Evolutionary conservation across 2,113 vertebrate genomes (phyloP).

Genomic region (Epinephelus moara): DNA sequence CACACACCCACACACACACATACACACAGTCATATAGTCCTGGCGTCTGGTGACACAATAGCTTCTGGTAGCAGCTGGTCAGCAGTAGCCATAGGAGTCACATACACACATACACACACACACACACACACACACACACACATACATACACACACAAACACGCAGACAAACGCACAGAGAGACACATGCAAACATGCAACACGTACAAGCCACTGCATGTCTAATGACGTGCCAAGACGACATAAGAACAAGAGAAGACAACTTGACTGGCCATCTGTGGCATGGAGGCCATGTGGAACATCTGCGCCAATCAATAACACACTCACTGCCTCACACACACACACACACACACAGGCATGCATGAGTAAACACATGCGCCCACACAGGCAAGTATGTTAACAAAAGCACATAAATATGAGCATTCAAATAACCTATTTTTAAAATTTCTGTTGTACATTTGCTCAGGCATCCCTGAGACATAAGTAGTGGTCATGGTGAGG

Average conservation of each 20-base stretch:
- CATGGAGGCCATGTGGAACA: slow-evolving; percentile 52
- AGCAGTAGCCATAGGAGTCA: slow-evolving; percentile 60
- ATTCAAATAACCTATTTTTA: not conserved
- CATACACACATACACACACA: slow-evolving; percentile 27
- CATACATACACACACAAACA: slow-evolving; percentile 35
- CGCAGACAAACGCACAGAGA: slow-evolving; percentile 25
- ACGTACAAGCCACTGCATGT: slow-evolving; percentile 70
- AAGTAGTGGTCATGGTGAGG: not conserved
- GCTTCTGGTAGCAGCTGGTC: slow-evolving; percentile 75
- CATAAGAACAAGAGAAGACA: slow-evolving; percentile 56
- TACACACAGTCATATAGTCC: not conserved
- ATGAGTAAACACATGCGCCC: not conserved
- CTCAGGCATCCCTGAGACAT: not conserved
- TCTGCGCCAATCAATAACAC: slow-evolving; percentile 67
- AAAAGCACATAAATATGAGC: not conserved
- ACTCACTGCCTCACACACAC: slow-evolving; percentile 23
- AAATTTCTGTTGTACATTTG: not conserved
- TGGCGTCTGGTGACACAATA: slow-evolving; percentile 63
- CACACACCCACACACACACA: slow-evolving; percentile 15
- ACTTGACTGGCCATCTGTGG: slow-evolving; percentile 75
- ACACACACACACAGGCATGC: not conserved
- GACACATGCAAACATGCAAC: slow-evolving; percentile 16
- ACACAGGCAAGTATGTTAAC: not conserved
- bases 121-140: slow-evolving; percentile 40
- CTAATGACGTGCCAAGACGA: slow-evolving; percentile 72